Percentiles rank a stretch among this genome's conserved stretches.
Evolutionary conservation across 2,888 invertebrate species (phyloP).

Genomic region (Acanthoscelides obtectus): DNA sequence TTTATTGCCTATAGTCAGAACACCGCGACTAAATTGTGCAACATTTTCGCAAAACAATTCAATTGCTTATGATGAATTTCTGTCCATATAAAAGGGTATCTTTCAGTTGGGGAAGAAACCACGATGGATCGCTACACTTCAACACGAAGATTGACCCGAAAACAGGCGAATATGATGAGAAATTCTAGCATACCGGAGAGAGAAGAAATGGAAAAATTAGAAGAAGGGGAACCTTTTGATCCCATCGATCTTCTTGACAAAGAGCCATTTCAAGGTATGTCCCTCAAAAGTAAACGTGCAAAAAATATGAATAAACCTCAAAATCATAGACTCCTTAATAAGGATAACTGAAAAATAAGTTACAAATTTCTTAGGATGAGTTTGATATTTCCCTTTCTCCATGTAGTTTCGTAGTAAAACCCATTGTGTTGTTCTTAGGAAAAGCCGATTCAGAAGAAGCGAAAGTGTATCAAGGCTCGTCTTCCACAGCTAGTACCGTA

Average conservation of each 20-base stretch:
- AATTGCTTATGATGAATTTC: not conserved
- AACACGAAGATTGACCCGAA: conserved; percentile 47
- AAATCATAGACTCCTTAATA: not conserved
- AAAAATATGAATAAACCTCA: not conserved
- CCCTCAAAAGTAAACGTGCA: not conserved
- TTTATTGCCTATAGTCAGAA: not conserved
- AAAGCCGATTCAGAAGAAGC: conserved; percentile 38
- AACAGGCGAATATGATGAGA: conserved; percentile 48
- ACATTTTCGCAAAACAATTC: too few relatives aligned
- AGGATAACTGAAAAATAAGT: not conserved
- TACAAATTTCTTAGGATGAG: too few relatives aligned
- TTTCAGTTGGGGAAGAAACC: conserved; percentile 5
- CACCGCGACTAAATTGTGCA: too few relatives aligned
- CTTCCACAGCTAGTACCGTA: conserved; percentile 25
- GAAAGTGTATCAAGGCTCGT: conserved; percentile 30
- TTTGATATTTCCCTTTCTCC: too few relatives aligned
- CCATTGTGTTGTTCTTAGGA: conserved; percentile 24
- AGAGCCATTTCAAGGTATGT: conserved; percentile 49
- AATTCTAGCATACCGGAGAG: conserved; percentile 23
- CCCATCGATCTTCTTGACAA: conserved; percentile 50
- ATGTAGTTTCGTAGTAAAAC: not conserved
- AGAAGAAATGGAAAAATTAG: conserved; percentile 7
- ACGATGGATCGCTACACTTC: conserved; percentile 25
- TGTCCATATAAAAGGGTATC: not conserved
- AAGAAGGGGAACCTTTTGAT: conserved; percentile 45